Conservation (phyloP, 2,888 invertebrate species). For the Trichogramma evanescens region DNA sequence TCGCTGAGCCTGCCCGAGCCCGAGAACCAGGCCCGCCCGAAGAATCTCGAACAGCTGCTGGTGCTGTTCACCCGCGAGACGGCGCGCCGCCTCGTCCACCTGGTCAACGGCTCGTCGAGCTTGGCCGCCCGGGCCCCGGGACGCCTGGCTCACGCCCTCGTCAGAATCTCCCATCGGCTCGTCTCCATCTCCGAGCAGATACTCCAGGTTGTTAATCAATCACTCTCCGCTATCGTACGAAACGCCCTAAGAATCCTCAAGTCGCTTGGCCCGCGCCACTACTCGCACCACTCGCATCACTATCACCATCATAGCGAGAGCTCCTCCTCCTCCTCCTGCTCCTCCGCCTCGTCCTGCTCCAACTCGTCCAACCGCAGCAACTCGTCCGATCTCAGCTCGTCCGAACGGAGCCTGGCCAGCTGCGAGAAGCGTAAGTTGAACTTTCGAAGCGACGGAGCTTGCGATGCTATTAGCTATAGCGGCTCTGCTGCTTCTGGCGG, state of each 20-base stretch:
- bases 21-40: constrained; percentile 76
- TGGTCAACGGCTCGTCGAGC: constrained; percentile 64
- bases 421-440: constrained; percentile 1
- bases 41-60: constrained; percentile 69
- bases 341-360: not conserved
- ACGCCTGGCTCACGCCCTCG: constrained; percentile 32
- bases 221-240: constrained; percentile 7
- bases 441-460: constrained; percentile 1
- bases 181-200: constrained; percentile 57
- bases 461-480: not conserved
- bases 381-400: not conserved
- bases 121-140: constrained; percentile 55
- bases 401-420: not conserved
- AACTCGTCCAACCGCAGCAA: not conserved
- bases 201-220: constrained; percentile 52
- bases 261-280: not conserved
- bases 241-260: constrained; percentile 1
- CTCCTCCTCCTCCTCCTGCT: not conserved
- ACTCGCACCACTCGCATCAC: no score
- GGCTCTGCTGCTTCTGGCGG: not conserved
- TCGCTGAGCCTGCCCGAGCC: constrained; percentile 71
- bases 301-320: no score
- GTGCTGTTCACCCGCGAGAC: constrained; percentile 72
- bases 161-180: constrained; percentile 50
- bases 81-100: constrained; percentile 69